Evolutionary conservation across 2,113 vertebrate genomes (phyloP).

Genomic region (Nycticryphes semicollaris): DNA sequence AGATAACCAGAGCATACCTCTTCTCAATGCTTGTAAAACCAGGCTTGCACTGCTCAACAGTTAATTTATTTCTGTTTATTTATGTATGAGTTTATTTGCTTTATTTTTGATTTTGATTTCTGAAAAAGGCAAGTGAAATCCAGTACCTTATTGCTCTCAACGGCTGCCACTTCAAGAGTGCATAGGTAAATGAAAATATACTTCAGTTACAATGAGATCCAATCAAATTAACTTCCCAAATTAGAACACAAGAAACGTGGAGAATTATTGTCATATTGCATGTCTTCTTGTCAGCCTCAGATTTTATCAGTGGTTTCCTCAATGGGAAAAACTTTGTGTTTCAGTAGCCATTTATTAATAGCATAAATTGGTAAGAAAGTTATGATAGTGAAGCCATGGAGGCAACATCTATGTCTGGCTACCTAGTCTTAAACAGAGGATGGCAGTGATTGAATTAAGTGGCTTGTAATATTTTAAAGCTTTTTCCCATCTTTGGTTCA

Average conservation of each 20-base stretch:
- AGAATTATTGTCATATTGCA: neutral
- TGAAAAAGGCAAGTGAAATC: neutral
- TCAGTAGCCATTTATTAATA: neutral
- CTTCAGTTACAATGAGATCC: neutral
- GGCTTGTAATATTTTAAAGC: neutral
- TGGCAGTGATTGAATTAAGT: neutral
- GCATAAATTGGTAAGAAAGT: neutral
- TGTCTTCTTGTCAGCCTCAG: neutral
- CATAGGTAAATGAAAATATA: neutral
- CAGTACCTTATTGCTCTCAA: neutral
- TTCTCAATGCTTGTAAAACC: neutral
- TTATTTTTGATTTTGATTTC: neutral
- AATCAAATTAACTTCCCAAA: neutral
- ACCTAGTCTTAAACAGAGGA: neutral
- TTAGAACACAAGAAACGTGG: neutral
- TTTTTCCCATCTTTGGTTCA: neutral
- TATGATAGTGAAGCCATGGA: neutral
- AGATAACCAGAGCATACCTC: neutral
- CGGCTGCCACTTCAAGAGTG: rapidly evolving
- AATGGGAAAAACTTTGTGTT: neutral
- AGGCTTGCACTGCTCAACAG: neutral
- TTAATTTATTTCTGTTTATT: neutral
- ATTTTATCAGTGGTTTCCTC: neutral
- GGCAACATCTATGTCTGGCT: neutral
- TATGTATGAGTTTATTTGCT: neutral